A percentile compares a stretch with the other conserved stretches of the same genome.
Conservation (phyloP, 2,113 vertebrate species). For the Bungarus multicinctus region DNA sequence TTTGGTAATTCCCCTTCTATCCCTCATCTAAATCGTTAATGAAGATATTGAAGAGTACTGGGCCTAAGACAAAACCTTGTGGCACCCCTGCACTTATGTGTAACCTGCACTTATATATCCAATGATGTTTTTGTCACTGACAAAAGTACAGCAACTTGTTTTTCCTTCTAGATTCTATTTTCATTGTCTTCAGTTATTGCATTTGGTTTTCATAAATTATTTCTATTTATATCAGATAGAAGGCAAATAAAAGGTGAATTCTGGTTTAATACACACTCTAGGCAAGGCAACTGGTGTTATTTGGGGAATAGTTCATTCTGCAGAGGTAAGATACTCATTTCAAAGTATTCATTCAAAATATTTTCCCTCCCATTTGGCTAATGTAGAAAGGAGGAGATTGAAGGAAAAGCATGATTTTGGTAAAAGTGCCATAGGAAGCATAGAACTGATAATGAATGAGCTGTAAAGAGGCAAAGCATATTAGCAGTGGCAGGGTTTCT, state of each 20-base stretch:
- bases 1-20: no score
- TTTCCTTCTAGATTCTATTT: neutral
- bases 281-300: conserved; percentile 44
- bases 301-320: conserved; percentile 1
- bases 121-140: neutral
- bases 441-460: conserved; percentile 24
- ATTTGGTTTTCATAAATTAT: neutral
- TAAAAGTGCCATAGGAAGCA: conserved; percentile 44
- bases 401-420: conserved; percentile 22
- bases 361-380: neutral
- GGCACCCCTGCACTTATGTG: no score
- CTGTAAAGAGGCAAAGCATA: conserved; percentile 11
- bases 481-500: conserved; percentile 14
- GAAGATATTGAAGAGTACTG: no score
- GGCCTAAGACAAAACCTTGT: no score
- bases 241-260: neutral
- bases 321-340: conserved; percentile 30
- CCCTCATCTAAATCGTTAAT: no score
- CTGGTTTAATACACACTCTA: conserved; percentile 8
- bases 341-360: neutral
- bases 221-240: neutral
- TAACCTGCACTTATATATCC: neutral
- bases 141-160: neutral
- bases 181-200: neutral
- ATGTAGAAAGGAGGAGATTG: conserved; percentile 35